A percentile compares a stretch with the other conserved stretches of the same genome.
Evolutionary conservation across 2,888 invertebrate genomes (phyloP).

Genomic region (Lymantria dispar): DNA sequence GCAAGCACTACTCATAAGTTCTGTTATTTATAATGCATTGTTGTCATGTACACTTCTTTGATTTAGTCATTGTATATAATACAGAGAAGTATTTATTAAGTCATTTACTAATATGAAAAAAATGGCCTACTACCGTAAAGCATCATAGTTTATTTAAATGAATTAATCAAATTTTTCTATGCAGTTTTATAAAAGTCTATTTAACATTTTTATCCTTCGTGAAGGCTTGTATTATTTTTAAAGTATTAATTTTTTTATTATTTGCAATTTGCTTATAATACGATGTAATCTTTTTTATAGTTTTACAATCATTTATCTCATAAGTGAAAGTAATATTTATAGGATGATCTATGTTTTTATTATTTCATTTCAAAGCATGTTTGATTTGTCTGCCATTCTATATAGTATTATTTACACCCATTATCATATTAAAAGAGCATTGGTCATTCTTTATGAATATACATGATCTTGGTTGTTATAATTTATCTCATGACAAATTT

Average conservation of each 20-base stretch:
- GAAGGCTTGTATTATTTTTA: slow-evolving; percentile 72
- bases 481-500: slow-evolving; percentile 59
- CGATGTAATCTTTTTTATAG: slow-evolving; percentile 31
- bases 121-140: slow-evolving; percentile 70
- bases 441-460: slow-evolving; percentile 30
- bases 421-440: slow-evolving; percentile 30
- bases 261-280: slow-evolving; percentile 47
- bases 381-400: slow-evolving; percentile 38
- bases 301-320: slow-evolving; percentile 34
- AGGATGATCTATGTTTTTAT: slow-evolving; percentile 26
- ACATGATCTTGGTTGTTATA: slow-evolving; percentile 52
- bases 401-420: slow-evolving; percentile 40
- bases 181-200: slow-evolving; percentile 65
- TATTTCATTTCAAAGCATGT: slow-evolving; percentile 16
- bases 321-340: slow-evolving; percentile 21
- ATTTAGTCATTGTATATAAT: slow-evolving; percentile 75
- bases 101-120: slow-evolving; percentile 51
- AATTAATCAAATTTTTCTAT: slow-evolving; percentile 57
- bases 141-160: slow-evolving; percentile 44
- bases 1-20: slow-evolving; percentile 70
- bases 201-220: slow-evolving; percentile 60
- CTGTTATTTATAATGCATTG: slow-evolving; percentile 68
- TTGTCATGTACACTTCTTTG: slow-evolving; percentile 59
- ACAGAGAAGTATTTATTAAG: slow-evolving; percentile 65
- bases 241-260: slow-evolving; percentile 69